Percentiles rank a stretch among this genome's conserved stretches.
Conservation (phyloP, 2,113 vertebrate species). For the Galemys pyrenaicus region DNA sequence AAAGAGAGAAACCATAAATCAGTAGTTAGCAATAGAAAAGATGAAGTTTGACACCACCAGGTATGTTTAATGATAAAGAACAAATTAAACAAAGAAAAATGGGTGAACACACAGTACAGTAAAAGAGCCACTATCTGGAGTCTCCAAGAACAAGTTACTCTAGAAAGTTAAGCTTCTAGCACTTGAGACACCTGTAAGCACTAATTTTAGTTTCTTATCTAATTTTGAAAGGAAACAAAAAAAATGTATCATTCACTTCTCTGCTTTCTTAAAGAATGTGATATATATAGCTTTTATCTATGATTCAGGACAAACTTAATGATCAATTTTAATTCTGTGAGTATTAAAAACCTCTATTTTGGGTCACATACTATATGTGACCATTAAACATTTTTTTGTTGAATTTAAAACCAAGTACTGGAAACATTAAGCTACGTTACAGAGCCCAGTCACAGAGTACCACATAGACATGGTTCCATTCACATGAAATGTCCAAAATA, state of each 20-base stretch:
- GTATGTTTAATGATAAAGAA: neutral
- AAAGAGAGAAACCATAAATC: neutral
- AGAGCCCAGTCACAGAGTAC: neutral
- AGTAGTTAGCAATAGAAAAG: neutral
- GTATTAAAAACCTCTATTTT: neutral
- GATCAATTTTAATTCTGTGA: neutral
- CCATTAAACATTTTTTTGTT: neutral
- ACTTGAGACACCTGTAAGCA: neutral
- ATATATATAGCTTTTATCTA: neutral
- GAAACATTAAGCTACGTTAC: neutral
- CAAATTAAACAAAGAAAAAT: neutral
- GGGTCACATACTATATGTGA: neutral
- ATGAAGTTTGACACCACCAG: neutral
- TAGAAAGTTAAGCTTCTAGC: neutral
- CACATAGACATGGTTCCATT: neutral
- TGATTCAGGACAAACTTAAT: neutral
- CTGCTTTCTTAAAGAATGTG: neutral
- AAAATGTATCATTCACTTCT: neutral
- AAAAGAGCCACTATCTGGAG: neutral
- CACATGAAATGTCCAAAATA: neutral
- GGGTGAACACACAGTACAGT: neutral
- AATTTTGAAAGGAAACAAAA: neutral
- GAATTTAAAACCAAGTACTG: neutral
- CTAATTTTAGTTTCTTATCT: neutral
- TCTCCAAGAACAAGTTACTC: neutral